Percentiles rank a stretch among this genome's conserved stretches.
phyloP scores from a whole-genome alignment of 2,113 vertebrate genomes.

The Sturnira hondurensis region DNA sequence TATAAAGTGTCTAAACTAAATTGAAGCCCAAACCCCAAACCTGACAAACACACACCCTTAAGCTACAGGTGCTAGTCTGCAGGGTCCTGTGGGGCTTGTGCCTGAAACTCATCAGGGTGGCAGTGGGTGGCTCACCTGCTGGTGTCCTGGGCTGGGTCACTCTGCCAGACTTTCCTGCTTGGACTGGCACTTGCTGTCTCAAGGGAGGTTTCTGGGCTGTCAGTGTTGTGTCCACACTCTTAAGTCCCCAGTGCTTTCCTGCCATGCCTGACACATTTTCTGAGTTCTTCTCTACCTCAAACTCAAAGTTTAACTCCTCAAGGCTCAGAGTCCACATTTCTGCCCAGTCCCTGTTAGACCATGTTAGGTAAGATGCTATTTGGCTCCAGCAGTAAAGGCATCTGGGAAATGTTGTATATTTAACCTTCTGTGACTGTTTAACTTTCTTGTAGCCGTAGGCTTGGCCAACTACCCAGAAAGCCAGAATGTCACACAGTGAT shows the following conservation, averaged over 20 bases:
- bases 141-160: background rate
- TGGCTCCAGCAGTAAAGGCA: too few species aligned
- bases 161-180: background rate
- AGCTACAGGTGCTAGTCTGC: background rate
- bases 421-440: too few species aligned
- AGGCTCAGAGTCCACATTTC: background rate
- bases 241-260: background rate
- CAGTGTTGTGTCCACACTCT: background rate
- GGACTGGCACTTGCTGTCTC: background rate
- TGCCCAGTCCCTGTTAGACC: background rate
- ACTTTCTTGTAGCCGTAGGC: too few species aligned
- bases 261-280: fast-evolving
- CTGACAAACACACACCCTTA: background rate
- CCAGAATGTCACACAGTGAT: too few species aligned
- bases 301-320: background rate
- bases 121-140: background rate
- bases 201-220: background rate
- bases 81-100: background rate
- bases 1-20: background rate
- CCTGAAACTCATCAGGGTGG: background rate
- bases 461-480: too few species aligned
- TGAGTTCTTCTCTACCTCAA: background rate
- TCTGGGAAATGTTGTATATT: too few species aligned
- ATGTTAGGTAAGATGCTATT: too few species aligned
- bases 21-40: background rate